phyloP scores from a whole-genome alignment of 2,113 vertebrate genomes.

The Xyrauchen texanus region DNA sequence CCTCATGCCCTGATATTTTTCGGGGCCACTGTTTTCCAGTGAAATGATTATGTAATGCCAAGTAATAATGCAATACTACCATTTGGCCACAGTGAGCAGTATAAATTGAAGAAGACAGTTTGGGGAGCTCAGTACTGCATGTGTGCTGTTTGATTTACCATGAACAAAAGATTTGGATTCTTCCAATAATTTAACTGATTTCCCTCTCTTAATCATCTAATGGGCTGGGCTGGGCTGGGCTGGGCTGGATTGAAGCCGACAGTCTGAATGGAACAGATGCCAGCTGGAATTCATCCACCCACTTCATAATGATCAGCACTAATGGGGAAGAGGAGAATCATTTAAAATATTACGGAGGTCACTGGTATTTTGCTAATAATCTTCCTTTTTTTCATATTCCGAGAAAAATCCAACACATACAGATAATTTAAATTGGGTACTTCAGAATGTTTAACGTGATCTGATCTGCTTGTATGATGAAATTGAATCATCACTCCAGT shows the following conservation, averaged over 20 bases:
- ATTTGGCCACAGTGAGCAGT: conserved; percentile 29
- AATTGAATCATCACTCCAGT: too few species aligned
- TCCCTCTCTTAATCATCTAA: conserved; percentile 35
- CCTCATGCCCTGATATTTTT: too few species aligned
- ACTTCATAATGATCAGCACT: conserved; percentile 24
- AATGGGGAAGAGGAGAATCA: conserved; percentile 8
- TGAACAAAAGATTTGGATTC: conserved; percentile 13
- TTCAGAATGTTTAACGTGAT: conserved; percentile 1
- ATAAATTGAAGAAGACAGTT: not conserved
- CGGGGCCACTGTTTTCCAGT: too few species aligned
- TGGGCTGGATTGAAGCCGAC: conserved; percentile 16
- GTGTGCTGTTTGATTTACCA: conserved; percentile 17
- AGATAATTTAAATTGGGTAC: conserved; percentile 11
- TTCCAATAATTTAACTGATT: conserved; percentile 36
- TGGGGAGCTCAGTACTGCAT: not conserved
- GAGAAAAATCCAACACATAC: conserved; percentile 15
- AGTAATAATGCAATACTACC: conserved; percentile 25
- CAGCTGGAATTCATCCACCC: conserved; percentile 28
- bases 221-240: conserved; percentile 10
- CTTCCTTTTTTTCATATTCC: not conserved
- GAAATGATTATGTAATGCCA: not conserved
- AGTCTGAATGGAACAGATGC: conserved; percentile 21
- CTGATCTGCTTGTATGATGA: not conserved
- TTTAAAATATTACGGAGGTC: not conserved
- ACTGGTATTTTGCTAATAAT: conserved; percentile 18